phyloP scores from a whole-genome alignment of 2,113 vertebrate species.

The Caranx melampygus region DNA sequence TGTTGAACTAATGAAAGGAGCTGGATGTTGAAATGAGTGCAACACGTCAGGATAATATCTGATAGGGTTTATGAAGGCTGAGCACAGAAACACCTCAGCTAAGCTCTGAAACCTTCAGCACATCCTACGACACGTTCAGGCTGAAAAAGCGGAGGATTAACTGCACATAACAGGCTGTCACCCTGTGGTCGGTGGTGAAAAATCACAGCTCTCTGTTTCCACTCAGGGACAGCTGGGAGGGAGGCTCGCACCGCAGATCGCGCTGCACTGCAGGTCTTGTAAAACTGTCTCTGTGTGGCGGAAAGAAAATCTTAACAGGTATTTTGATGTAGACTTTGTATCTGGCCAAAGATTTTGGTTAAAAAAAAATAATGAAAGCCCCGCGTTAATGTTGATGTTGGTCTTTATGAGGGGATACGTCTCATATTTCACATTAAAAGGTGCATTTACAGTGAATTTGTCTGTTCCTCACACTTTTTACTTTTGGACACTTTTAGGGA shows the following conservation, averaged over 20 bases:
- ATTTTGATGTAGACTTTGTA: background rate
- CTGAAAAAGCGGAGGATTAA: slow-evolving; percentile 50
- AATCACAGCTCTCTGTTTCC: slow-evolving; percentile 62
- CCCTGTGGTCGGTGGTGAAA: slow-evolving; percentile 3
- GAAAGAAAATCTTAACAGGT: slow-evolving; percentile 5
- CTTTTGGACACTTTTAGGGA: background rate
- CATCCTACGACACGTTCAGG: slow-evolving; percentile 30
- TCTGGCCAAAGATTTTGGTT: slow-evolving; percentile 6
- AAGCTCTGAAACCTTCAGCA: slow-evolving; percentile 37
- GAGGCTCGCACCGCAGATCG: background rate
- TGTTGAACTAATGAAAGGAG: slow-evolving; percentile 12
- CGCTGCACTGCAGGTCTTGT: background rate
- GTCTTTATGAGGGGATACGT: background rate
- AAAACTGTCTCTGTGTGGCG: background rate
- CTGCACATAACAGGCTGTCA: slow-evolving; percentile 43
- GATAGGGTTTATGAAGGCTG: slow-evolving; percentile 24
- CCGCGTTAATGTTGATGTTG: background rate
- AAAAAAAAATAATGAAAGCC: background rate
- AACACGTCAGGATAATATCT: slow-evolving; percentile 21
- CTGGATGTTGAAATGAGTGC: slow-evolving; percentile 6
- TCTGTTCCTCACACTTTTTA: background rate
- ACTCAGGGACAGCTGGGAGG: slow-evolving; percentile 51
- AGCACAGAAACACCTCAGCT: slow-evolving; percentile 56
- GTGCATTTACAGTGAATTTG: background rate
- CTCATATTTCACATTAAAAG: background rate